Evolutionary conservation across 92 coral and sea anemone species (phyloP).

Genomic region (Porites lobata): DNA sequence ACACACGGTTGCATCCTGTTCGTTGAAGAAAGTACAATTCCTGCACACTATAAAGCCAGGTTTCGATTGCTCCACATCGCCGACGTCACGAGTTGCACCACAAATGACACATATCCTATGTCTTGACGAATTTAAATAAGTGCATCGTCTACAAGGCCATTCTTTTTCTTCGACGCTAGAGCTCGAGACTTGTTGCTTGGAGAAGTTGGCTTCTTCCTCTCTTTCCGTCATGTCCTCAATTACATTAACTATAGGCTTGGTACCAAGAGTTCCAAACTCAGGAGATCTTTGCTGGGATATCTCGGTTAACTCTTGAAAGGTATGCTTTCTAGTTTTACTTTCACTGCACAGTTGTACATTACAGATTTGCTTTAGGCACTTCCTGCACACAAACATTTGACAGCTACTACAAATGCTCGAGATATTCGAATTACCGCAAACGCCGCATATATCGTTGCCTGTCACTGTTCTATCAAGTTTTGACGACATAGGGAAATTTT

Average conservation of each 20-base stretch:
- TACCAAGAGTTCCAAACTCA: too few relatives aligned
- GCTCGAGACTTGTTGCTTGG: too few relatives aligned
- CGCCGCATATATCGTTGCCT: too few relatives aligned
- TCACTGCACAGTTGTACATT: conserved; percentile 14
- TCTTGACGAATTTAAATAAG: conserved; percentile 52
- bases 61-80: conserved; percentile 11
- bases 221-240: background rate
- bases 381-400: conserved; percentile 9
- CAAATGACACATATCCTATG: conserved; percentile 70
- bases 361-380: conserved; percentile 13
- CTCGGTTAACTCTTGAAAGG: background rate
- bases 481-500: too few relatives aligned
- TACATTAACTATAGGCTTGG: too few relatives aligned
- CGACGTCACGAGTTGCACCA: conserved; percentile 64
- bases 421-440: too few relatives aligned
- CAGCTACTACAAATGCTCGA: conserved; percentile 46
- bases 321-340: conserved; percentile 32
- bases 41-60: conserved; percentile 6
- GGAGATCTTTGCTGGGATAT: background rate
- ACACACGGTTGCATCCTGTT: background rate
- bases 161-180: background rate
- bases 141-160: conserved; percentile 78
- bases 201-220: too few relatives aligned
- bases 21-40: background rate
- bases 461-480: too few relatives aligned